A percentile compares a stretch with the other conserved stretches of the same genome.
phyloP scores from a whole-genome alignment of 1,140 invertebrate species.

The Trichonephila clavata region DNA sequence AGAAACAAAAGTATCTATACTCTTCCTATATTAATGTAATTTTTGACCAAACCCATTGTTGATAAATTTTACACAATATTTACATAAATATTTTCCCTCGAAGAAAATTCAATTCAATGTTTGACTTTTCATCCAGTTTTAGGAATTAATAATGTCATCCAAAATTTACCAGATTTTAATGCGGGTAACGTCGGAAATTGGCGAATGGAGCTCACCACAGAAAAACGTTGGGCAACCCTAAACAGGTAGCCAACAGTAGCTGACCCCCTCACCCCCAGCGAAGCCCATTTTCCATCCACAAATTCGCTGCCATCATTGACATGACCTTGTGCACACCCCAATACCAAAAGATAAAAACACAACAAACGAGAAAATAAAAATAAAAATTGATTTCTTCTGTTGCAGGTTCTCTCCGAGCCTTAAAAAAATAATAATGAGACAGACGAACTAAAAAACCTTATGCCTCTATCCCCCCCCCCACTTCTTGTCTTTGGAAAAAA shows the following conservation, averaged over 20 bases:
- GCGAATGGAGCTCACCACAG: neutral
- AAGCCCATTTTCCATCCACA: slow-evolving; percentile 12
- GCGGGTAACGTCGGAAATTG: neutral
- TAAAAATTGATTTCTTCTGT: neutral
- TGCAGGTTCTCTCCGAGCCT: slow-evolving; percentile 11
- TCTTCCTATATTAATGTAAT: too few species aligned
- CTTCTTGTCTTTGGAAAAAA: neutral
- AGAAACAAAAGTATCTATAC: too few species aligned
- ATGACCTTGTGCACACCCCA: slow-evolving; percentile 68
- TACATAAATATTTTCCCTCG: too few species aligned
- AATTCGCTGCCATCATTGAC: slow-evolving; percentile 68
- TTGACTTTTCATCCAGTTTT: too few species aligned
- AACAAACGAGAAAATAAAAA: slow-evolving; percentile 13
- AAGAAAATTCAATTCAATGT: too few species aligned
- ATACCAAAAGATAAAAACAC: slow-evolving; percentile 18
- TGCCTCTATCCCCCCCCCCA: neutral
- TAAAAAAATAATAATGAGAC: slow-evolving; percentile 74
- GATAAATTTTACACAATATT: too few species aligned
- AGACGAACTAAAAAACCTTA: slow-evolving; percentile 13
- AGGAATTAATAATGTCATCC: too few species aligned
- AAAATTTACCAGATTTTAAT: neutral
- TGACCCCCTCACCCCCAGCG: neutral
- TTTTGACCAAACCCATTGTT: too few species aligned
- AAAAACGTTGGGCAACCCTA: slow-evolving; percentile 31
- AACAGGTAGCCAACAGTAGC: slow-evolving; percentile 72